These are phyloP conservation scores for Pitangus sulphuratus DNA, from an alignment of 2,797 vertebrate species.

Conservation along the genomic window DNA sequence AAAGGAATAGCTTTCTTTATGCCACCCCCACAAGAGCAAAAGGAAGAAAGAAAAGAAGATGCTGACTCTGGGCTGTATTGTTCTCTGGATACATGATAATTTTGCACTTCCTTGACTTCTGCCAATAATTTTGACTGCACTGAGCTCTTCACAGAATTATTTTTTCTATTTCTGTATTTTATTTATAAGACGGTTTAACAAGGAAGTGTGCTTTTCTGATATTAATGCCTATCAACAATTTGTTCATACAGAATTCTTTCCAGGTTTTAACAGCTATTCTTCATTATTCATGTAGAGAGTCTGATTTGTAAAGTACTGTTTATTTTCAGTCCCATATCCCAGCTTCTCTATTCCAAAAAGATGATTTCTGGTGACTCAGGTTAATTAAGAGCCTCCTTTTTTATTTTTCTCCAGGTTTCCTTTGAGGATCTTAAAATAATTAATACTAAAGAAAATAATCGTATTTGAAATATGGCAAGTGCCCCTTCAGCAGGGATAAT, in stretches of 20 bases:
- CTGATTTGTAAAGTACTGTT: conserved; percentile 16
- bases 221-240: neutral
- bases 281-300: neutral
- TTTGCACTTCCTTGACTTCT: neutral
- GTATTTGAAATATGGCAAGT: conserved; percentile 22
- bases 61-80: neutral
- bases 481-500: conserved; percentile 3
- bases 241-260: neutral
- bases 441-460: conserved; percentile 9
- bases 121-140: neutral
- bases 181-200: neutral
- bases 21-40: neutral
- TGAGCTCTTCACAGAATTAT: neutral
- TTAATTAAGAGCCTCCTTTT: conserved; percentile 39
- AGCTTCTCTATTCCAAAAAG: neutral
- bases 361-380: neutral
- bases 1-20: neutral
- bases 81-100: neutral
- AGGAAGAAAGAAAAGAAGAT: neutral
- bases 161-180: conserved; percentile 15
- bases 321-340: neutral
- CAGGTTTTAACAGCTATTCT: neutral
- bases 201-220: neutral
- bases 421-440: conserved; percentile 49
- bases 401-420: neutral